phyloP scores from a whole-genome alignment of 2,113 vertebrate genomes.

The Enhydra lutris region DNA sequence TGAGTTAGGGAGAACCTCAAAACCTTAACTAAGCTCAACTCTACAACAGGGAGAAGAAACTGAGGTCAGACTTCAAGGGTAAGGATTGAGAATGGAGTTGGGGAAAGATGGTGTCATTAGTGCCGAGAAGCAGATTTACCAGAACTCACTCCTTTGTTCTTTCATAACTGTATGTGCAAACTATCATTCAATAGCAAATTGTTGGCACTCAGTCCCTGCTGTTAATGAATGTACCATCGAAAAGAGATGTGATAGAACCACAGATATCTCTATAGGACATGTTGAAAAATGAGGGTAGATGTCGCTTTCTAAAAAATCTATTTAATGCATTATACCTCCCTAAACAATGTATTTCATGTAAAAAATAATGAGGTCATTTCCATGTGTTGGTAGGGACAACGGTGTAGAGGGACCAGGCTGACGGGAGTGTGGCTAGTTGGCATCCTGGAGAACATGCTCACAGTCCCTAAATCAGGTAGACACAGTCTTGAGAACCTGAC shows the following conservation, averaged over 20 bases:
- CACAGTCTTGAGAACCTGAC: not conserved
- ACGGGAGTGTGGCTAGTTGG: not conserved
- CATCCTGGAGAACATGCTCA: not conserved
- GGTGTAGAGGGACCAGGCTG: not conserved
- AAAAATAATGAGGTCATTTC: not conserved
- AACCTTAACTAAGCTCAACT: not conserved
- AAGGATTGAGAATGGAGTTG: not conserved
- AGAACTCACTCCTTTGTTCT: not conserved
- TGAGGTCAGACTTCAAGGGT: not conserved
- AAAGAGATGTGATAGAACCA: not conserved
- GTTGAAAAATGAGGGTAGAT: not conserved
- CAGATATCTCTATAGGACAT: not conserved
- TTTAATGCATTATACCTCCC: not conserved
- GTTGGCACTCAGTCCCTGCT: not conserved
- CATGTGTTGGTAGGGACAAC: too few relatives aligned
- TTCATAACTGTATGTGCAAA: not conserved
- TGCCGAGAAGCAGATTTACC: not conserved
- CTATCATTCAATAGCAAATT: not conserved
- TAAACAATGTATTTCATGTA: not conserved
- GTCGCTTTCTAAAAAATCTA: not conserved
- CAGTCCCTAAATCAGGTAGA: not conserved
- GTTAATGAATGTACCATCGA: not conserved
- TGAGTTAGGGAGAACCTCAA: not conserved
- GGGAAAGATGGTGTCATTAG: not conserved
- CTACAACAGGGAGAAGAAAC: not conserved